A percentile compares a stretch with the other conserved stretches of the same genome.
Evolutionary conservation across 2,888 invertebrate genomes (phyloP).

Genomic region (Megamerina dolium): DNA sequence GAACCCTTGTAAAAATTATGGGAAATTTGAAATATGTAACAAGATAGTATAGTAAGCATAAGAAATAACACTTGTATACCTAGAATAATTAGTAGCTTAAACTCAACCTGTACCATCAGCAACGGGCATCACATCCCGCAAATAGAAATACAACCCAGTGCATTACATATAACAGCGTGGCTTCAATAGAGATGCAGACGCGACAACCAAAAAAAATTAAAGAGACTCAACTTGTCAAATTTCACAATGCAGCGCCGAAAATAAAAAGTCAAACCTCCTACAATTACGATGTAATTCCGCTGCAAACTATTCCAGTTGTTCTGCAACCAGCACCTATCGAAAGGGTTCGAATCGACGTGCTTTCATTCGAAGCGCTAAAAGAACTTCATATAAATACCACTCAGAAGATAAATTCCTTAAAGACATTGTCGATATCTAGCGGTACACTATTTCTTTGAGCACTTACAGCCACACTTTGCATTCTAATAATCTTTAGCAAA

Average conservation of each 20-base stretch:
- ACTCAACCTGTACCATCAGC: neutral
- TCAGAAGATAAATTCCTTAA: too few species aligned
- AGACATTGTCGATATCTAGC: conserved; percentile 1
- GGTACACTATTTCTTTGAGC: conserved; percentile 4
- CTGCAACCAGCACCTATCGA: conserved; percentile 1
- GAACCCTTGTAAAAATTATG: neutral
- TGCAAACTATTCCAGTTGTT: neutral
- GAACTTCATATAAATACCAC: too few species aligned
- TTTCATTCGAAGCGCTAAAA: conserved; percentile 2
- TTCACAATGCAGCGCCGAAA: conserved; percentile 1
- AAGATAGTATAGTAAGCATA: too few species aligned
- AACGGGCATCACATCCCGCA: too few species aligned
- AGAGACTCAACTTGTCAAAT: too few species aligned
- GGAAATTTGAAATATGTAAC: neutral
- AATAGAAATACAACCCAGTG: too few species aligned
- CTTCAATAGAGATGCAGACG: conserved; percentile 1
- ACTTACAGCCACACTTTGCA: neutral
- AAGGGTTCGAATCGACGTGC: conserved; percentile 2
- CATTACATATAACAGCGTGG: too few species aligned
- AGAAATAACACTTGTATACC: neutral
- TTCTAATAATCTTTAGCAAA: conserved; percentile 1
- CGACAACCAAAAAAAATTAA: too few species aligned
- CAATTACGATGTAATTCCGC: conserved; percentile 3
- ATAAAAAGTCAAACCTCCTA: conserved; percentile 2
- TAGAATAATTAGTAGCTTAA: neutral